Base-by-base conservation (phyloP, 2,113 vertebrate species). In the Pedionomus torquatus region DNA sequence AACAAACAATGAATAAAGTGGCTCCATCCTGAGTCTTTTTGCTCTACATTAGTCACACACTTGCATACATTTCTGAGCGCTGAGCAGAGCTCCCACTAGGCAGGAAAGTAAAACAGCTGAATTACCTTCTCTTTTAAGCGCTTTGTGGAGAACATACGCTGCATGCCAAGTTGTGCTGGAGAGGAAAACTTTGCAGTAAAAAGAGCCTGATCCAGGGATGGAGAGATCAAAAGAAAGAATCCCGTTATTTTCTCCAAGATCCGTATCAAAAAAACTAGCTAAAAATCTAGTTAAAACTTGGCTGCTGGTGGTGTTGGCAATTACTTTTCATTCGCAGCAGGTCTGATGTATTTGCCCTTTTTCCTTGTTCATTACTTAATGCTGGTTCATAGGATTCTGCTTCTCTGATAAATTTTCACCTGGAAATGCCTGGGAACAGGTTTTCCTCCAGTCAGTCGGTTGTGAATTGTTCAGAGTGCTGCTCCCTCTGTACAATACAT, bases 1-100 rank as follows among this genome's bases (percentile, higher is more conserved):
- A 95, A 93, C 95, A 97, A 95, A 95, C 93, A 97, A 98, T 96
- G 97, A 97, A 97, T 98, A 97, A 97, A 98, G 97, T 81, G 92
- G 84, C 91, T 97, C 78, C 95, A 90, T 95, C 96, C 96, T 76
- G 87, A 95, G 95, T 96, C 97, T 84, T 57, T 97, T 72, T 92
- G 94, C 83, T 93, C 76, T 92, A 66, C 87, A 64, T 97, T 98
- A 92, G 93, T 97, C 95, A 91, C 91, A 94, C 71, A 33, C 86
- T 81, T 83, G 97, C 97, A 96, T 96, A 96, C 91, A 95, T 97
- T 97, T 96, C 68, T 71, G 82, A 94, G 89, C 21, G 2, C 87
- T 25, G 66, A 74, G 66, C 66, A 60, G 92, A 80, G 83, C 65
- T 77, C 93, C 77, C 80, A 90, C 76, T 64, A 92, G 95, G 96